A percentile compares a stretch with the other conserved stretches of the same genome.
phyloP scores from a whole-genome alignment of 2,888 invertebrate genomes.

The Argyra leucocephala region DNA sequence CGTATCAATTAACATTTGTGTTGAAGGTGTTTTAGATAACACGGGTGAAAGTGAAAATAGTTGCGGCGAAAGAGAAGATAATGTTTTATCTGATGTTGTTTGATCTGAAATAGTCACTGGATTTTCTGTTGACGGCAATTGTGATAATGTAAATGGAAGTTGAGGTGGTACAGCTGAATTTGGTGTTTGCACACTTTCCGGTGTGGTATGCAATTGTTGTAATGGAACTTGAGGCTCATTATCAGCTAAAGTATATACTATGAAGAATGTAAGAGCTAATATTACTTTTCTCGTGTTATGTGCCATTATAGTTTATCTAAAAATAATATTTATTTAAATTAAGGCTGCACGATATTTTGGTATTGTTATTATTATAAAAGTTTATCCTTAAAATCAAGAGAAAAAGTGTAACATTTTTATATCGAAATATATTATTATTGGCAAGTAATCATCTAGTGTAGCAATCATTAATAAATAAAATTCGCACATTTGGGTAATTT shows the following conservation, averaged over 20 bases:
- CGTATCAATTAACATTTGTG: slow-evolving; percentile 19
- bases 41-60: slow-evolving; percentile 19
- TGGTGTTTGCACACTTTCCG: background rate
- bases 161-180: background rate
- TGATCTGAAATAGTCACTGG: slow-evolving; percentile 21
- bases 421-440: too few species aligned
- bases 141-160: background rate
- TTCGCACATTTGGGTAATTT: too few species aligned
- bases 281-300: background rate
- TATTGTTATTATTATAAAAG: too few species aligned
- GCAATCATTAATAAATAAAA: too few species aligned
- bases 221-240: background rate
- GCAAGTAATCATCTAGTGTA: too few species aligned
- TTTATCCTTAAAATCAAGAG: too few species aligned
- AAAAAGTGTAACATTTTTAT: too few species aligned
- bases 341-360: too few species aligned
- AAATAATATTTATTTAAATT: too few species aligned
- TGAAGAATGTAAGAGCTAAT: background rate
- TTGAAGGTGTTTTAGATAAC: slow-evolving; percentile 17
- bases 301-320: background rate
- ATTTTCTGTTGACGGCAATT: slow-evolving; percentile 4
- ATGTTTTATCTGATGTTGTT: slow-evolving; percentile 20
- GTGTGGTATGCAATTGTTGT: background rate
- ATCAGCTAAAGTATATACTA: background rate
- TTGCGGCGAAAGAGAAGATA: slow-evolving; percentile 11